Conservation (phyloP, 2,888 invertebrate genomes). For the Philereme transversata region DNA sequence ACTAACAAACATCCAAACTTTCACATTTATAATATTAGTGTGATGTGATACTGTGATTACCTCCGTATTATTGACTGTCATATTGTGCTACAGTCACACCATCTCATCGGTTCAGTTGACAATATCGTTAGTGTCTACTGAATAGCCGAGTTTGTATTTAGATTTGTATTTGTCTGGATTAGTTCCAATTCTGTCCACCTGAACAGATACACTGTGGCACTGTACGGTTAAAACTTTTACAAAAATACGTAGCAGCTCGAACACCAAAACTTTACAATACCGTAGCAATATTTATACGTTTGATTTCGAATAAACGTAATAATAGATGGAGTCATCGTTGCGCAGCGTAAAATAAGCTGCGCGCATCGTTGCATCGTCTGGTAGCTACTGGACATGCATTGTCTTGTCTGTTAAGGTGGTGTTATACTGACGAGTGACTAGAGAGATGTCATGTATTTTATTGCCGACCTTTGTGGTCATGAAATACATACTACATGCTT, state of each 20-base stretch:
- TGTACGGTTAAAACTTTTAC: slow-evolving; percentile 4
- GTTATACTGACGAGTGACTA: neutral
- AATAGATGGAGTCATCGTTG: slow-evolving; percentile 59
- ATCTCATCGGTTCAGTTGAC: no score
- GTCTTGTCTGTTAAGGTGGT: slow-evolving; percentile 50
- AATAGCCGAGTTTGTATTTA: no score
- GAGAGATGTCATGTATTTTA: neutral
- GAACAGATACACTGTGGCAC: neutral
- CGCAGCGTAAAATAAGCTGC: slow-evolving; percentile 79
- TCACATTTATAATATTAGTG: no score
- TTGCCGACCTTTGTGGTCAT: no score
- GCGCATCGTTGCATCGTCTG: slow-evolving; percentile 72
- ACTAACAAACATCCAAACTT: no score
- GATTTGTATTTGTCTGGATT: no score
- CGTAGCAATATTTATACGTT: slow-evolving; percentile 41
- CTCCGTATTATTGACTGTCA: no score
- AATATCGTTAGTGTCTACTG: no score
- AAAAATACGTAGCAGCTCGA: slow-evolving; percentile 5
- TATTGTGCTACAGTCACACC: no score
- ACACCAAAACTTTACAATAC: slow-evolving; percentile 2
- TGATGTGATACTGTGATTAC: no score
- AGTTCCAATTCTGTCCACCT: no score
- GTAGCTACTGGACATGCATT: slow-evolving; percentile 69
- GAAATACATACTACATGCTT: no score
- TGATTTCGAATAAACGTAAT: slow-evolving; percentile 56